Conservation (phyloP, 2,797 vertebrate genomes). For the Sebastiscus albofasciatus region DNA sequence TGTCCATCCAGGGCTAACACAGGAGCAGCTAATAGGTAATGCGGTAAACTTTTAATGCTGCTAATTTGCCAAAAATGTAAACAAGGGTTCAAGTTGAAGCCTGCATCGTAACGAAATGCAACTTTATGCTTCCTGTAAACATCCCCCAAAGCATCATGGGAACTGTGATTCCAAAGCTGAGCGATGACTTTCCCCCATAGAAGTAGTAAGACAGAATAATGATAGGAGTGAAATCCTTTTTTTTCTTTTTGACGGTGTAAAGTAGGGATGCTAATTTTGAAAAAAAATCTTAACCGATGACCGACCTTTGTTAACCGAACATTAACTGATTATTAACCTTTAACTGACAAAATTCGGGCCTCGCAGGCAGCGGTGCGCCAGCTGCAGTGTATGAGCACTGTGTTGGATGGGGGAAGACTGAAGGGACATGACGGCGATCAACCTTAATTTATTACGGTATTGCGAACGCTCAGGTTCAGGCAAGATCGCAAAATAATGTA, state of each 20-base stretch:
- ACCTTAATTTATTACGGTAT: no score
- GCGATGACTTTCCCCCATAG: background rate
- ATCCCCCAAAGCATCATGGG: background rate
- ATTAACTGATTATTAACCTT: no score
- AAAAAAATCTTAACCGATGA: no score
- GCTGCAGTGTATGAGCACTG: no score
- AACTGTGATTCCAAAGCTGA: background rate
- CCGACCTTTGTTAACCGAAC: no score
- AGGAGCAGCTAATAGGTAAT: background rate
- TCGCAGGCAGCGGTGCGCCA: no score
- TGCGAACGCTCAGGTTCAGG: no score
- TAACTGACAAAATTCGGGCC: no score
- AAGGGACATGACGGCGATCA: no score
- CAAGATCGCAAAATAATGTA: no score
- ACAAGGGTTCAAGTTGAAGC: background rate
- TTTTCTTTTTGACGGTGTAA: background rate
- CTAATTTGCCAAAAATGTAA: background rate
- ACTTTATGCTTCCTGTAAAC: background rate
- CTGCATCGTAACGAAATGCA: background rate
- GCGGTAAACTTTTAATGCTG: background rate
- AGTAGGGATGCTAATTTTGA: no score
- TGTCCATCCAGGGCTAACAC: background rate
- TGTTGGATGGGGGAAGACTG: no score
- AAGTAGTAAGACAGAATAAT: background rate
- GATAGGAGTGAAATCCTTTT: background rate